Evolutionary conservation across 1,140 invertebrate species (phyloP), one percentile per base, ranked within the genome.

Genomic region (Caenorhabditis remanei): DNA sequence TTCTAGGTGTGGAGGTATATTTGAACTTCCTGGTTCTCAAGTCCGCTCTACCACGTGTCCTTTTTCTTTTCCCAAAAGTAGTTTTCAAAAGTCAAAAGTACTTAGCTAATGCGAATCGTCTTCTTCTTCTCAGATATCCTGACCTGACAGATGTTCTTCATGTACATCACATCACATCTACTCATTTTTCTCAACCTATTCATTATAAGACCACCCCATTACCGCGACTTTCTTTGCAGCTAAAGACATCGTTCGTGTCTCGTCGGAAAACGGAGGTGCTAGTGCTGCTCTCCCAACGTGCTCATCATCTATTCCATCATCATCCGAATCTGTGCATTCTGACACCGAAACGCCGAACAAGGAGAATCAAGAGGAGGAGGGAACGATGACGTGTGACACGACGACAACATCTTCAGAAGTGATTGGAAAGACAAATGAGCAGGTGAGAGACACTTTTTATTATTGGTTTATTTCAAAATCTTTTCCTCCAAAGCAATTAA

Each of bases 201-300:
- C 11, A 71, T 71, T 71, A 71, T 11, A 40, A 65, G 7, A 19
- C 32, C 32, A 32, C 21, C 24, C 21, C 61, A 32, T 65, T 71
- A 32, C 14, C 21, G 21, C 65, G 5, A 14, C 40, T 32, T 71
- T 24, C 9, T 16, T 79, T 79, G 40, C 71, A 79, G 71, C 43
- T 53, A 79, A 79, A 79, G 71, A 79, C 71, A 79, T 79, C 41
- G 71, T 79, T 11, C 71, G 71, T 24, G 71, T 79, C n/a, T 24
- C 67, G 5, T 24, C 67, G 5, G 67, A 71, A 65, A 24, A 65
- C 9, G 9, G 8, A 19, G 67, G 24, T 46, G 41, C 4, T 6
- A 41, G 24, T 46, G 41, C 4, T 6, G 24, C 24, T 65, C 24
- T 6, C 40, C 56, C 41, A 16, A 53, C 67, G 41, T 71, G 41